Conservation (phyloP, 2,888 invertebrate species). For the Prosopocoilus inquinatus region DNA sequence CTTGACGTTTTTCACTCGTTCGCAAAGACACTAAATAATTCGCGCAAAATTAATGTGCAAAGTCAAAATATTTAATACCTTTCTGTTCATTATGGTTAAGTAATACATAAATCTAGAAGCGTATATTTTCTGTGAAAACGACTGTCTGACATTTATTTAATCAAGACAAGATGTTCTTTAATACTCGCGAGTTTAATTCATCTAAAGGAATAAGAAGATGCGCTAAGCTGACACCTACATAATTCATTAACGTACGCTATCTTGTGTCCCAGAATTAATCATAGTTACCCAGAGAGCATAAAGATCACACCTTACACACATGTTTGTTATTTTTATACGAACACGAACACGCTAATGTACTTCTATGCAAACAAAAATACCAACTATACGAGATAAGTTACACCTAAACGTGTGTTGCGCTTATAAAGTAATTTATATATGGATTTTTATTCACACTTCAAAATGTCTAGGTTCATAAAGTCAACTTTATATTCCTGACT, state of each 20-base stretch:
- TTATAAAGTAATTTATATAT: constrained; percentile 44
- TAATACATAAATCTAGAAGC: constrained; percentile 25
- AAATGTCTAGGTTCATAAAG: constrained; percentile 39
- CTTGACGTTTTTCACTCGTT: too few relatives aligned
- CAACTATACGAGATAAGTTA: constrained; percentile 44
- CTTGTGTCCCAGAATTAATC: constrained; percentile 44
- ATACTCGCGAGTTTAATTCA: constrained; percentile 28
- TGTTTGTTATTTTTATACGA: constrained; percentile 43
- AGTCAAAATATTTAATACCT: constrained; percentile 20
- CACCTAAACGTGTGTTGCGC: constrained; percentile 41
- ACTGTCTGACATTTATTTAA: constrained; percentile 32
- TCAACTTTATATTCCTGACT: constrained; percentile 38
- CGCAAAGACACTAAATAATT: too few relatives aligned
- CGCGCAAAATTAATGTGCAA: not conserved
- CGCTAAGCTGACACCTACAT: constrained; percentile 40
- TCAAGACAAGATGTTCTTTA: constrained; percentile 31
- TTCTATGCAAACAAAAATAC: constrained; percentile 42
- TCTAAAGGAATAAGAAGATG: constrained; percentile 27
- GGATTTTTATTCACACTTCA: constrained; percentile 31
- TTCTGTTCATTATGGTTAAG: constrained; percentile 20
- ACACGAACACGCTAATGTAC: constrained; percentile 47
- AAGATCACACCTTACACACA: constrained; percentile 44
- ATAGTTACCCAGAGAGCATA: constrained; percentile 45
- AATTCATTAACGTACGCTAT: constrained; percentile 45
- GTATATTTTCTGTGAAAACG: constrained; percentile 26